phyloP scores from a whole-genome alignment of 2,888 invertebrate species.

The Dysmachus trigonus region DNA sequence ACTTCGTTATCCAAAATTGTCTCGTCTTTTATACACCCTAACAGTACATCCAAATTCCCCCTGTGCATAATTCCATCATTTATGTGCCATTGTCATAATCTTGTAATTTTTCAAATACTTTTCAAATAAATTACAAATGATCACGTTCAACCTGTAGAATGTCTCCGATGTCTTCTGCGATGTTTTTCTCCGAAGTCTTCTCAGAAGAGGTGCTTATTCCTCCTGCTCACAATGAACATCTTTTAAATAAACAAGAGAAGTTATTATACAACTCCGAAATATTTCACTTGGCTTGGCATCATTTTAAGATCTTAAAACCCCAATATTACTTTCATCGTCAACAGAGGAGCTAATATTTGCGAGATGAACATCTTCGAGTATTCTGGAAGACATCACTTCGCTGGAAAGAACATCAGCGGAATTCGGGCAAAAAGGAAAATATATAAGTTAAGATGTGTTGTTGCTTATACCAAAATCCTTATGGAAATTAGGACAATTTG shows the following conservation, averaged over 20 bases:
- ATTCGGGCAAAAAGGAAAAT: neutral
- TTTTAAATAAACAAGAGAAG: neutral
- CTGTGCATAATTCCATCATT: neutral
- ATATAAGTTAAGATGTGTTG: neutral
- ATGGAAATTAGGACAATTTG: neutral
- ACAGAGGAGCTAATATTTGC: neutral
- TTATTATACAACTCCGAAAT: neutral
- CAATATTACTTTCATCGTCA: neutral
- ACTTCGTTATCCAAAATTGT: neutral
- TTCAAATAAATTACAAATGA: neutral
- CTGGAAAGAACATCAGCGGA: neutral
- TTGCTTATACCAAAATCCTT: neutral
- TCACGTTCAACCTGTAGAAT: neutral
- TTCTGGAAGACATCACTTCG: neutral
- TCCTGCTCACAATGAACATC: neutral
- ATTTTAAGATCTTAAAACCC: neutral
- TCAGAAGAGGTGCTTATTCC: neutral
- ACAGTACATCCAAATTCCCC: neutral
- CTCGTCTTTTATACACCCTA: neutral
- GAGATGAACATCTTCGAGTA: neutral
- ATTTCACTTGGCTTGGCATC: neutral
- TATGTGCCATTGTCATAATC: neutral
- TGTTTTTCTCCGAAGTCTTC: neutral
- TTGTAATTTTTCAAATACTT: neutral
- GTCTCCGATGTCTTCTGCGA: neutral